Percentiles rank a stretch among this genome's conserved stretches.
Evolutionary conservation across 2,888 invertebrate species (phyloP).

Genomic region (Cantharis rustica): DNA sequence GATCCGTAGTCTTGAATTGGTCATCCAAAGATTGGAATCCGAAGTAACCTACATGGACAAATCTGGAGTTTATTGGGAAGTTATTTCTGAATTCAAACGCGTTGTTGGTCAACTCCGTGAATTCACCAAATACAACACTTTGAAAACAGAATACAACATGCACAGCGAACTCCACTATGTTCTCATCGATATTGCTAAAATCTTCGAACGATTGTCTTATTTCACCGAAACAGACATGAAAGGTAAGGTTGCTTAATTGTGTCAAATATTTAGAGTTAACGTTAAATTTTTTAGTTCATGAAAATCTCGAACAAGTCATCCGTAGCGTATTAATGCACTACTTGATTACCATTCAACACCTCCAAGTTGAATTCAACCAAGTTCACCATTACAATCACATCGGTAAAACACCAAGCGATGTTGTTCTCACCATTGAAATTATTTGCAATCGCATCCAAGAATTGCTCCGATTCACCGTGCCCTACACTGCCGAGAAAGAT

Average conservation of each 20-base stretch:
- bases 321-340: constrained; percentile 17
- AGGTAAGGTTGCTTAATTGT: not conserved
- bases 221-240: not conserved
- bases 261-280: not conserved
- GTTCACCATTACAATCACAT: constrained; percentile 14
- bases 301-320: constrained; percentile 4
- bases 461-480: constrained; percentile 8
- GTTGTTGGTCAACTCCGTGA: not conserved
- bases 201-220: constrained; percentile 12
- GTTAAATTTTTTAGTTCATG: not conserved
- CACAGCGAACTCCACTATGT: constrained; percentile 5
- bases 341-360: constrained; percentile 13
- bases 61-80: not conserved
- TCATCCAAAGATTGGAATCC: constrained; percentile 6
- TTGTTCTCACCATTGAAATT: constrained; percentile 11
- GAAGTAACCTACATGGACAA: constrained; percentile 8
- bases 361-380: constrained; percentile 17
- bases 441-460: constrained; percentile 2
- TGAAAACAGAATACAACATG: not conserved
- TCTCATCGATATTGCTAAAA: constrained; percentile 7
- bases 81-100: not conserved
- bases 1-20: not conserved
- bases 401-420: constrained; percentile 10
- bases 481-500: constrained; percentile 1
- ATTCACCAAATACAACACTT: not conserved